Conservation (phyloP, 2,797 vertebrate species). For the Mastacembelus armatus region DNA sequence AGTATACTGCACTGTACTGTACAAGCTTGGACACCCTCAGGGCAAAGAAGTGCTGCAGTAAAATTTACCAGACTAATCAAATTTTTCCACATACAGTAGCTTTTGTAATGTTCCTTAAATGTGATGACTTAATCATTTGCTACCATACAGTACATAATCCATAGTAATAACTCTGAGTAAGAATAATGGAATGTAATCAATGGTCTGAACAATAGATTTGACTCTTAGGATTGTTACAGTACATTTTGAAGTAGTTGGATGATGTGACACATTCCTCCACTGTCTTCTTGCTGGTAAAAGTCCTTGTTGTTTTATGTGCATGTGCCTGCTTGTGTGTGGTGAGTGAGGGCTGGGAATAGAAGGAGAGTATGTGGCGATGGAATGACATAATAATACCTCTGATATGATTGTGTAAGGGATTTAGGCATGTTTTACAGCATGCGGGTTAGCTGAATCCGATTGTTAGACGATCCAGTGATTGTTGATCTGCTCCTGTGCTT, state of each 20-base stretch:
- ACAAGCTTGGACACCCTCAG: slow-evolving; percentile 39
- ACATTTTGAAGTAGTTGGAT: slow-evolving; percentile 16
- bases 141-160: slow-evolving; percentile 13
- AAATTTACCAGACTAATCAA: slow-evolving; percentile 58
- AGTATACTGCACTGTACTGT: slow-evolving; percentile 37
- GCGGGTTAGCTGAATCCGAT: slow-evolving; percentile 58
- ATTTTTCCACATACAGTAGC: slow-evolving; percentile 30
- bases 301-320: not conserved
- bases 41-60: slow-evolving; percentile 63
- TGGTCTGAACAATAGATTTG: slow-evolving; percentile 4
- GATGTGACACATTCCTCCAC: slow-evolving; percentile 21
- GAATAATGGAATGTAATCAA: slow-evolving; percentile 27
- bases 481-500: slow-evolving; percentile 60
- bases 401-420: slow-evolving; percentile 60
- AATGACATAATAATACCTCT: slow-evolving; percentile 57
- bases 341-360: not conserved
- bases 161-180: too few relatives aligned
- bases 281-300: slow-evolving; percentile 37
- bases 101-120: slow-evolving; percentile 35
- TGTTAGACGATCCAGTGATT: slow-evolving; percentile 58
- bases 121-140: slow-evolving; percentile 41
- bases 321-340: not conserved
- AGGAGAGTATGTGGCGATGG: slow-evolving; percentile 38
- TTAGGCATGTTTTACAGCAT: slow-evolving; percentile 64
- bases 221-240: slow-evolving; percentile 1